Base-by-base conservation (phyloP, 2,113 vertebrate species). In the Odontesthes bonariensis region DNA sequence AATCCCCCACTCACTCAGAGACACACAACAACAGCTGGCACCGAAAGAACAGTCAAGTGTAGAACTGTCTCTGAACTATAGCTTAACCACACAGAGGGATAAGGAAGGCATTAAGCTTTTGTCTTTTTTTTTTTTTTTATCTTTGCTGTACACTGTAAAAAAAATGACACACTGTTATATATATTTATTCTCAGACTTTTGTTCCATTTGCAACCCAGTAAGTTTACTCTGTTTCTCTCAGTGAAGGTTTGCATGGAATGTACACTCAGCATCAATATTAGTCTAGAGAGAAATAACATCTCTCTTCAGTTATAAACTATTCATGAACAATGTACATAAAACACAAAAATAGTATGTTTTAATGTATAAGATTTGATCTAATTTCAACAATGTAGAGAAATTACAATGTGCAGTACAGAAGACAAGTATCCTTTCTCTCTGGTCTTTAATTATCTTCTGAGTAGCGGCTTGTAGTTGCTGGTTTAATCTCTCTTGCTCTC, bases 31-130 rank as follows among this genome's bases (percentile, higher is more conserved):
- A 44, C 53, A 71, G 14, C 68, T 46, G 62, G 46, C 47, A 53
- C 56, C 54, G 66, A 75, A 0, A 3, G 58, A 70, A 60, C 49
- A 68, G 59, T 60, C 44, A 58, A 81, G 53, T 56, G 42, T 0
- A 16, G 52, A 70, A 71, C 69, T 71, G 35, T 61, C 31, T 68
- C 49, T 70, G 64, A 78, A 83, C 82, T 51, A 85, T 86, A 84
- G 69, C 65, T 69, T 67, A 79, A 79, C 58, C 31, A 71, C 58
- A 73, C 44, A 33, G 63, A 63, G 22, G 60, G 67, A 81, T 60
- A 77, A 65, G 63, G 58, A 49, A n/a, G 46, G 46, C 17, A 49
- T 49, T 69, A 62, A 54, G 54, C 35, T 6, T 65, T 51, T 76
- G 52, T 57, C 51, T 35, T 44, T 42, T 33, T 40, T 60, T 71